Base-by-base conservation (phyloP, 2,888 invertebrate species). In the Drosophila engyochracea region DNA sequence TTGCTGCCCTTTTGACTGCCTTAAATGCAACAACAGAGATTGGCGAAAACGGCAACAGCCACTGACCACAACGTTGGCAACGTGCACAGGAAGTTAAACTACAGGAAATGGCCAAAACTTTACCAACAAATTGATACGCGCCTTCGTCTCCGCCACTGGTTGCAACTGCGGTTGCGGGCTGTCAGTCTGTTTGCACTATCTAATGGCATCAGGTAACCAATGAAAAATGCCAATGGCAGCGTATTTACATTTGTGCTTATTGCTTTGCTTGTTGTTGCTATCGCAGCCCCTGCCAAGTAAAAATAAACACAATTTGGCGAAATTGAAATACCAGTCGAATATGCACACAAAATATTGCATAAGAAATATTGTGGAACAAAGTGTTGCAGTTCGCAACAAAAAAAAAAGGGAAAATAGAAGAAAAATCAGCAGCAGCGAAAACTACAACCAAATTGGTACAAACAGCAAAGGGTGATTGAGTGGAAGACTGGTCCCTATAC, bases 131-230 rank as follows among this genome's bases (percentile, higher is more conserved):
- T 83, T 83, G 85, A 83, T 83, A 82, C 76, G 82, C 72, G 73
- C 53, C 61, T 57, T 39, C 51, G 22, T 53, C 49, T 52, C 31
- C 25, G 10, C 49, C 19, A 25, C 22, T 22, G 47, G 10, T 35
- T 51, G 52, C 31, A n/a, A 57, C 31, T 44, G 6, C 9, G 14
- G 51, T 30, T 41, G 39, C 58, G 67, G 68, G 68, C 78, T 69
- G 78, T 84, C 82, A 74, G 79, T 84, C 73, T 84, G 85, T 82
- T 81, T 84, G 72, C 82, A 74, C 72, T 82, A 82, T 83, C 85
- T 83, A 82, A 84, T 84, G 85, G 82, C 82, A 83, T 84, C 85
- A 79, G 84, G 82, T 82, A 84, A 74, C 80, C 82, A 72, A 84
- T 85, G 85, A 83, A 75, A 83, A 83, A 83, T 83, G 72, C 70